These are phyloP conservation scores for Scotopteryx bipunctaria DNA, from an alignment of 2,888 invertebrate species.

Conservation along the genomic window DNA sequence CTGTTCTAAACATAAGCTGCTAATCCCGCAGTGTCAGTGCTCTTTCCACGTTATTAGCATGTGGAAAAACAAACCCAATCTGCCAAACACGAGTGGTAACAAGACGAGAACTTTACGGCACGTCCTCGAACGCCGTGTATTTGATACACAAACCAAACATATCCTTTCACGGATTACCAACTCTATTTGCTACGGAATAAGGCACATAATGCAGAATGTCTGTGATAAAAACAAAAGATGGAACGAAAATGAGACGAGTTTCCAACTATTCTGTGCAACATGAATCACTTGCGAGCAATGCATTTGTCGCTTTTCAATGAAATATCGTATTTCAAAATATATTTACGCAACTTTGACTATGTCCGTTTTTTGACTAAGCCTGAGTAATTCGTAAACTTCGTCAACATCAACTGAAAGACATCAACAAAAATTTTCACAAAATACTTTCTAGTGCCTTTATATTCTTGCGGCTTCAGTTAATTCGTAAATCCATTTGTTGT, in stretches of 20 bases:
- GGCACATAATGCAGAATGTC: constrained; percentile 29
- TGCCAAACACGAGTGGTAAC: constrained; percentile 69
- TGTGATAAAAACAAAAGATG: constrained; percentile 30
- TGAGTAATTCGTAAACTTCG: no score
- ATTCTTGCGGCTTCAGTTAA: no score
- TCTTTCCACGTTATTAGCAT: constrained; percentile 68
- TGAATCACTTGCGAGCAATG: constrained; percentile 60
- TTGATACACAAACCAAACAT: constrained; percentile 46
- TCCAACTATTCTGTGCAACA: constrained; percentile 58
- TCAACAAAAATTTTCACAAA: no score
- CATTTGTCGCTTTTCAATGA: constrained; percentile 49
- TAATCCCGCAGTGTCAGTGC: constrained; percentile 56
- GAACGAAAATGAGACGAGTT: constrained; percentile 47
- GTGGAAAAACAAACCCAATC: constrained; percentile 76
- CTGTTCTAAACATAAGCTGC: constrained; percentile 43
- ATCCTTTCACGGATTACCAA: constrained; percentile 22
- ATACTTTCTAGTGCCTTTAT: no score
- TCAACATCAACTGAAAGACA: no score
- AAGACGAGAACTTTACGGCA: constrained; percentile 71
- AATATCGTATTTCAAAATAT: constrained; percentile 9
- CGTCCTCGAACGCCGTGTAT: constrained; percentile 58
- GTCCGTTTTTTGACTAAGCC: no score
- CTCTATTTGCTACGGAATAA: constrained; percentile 40
- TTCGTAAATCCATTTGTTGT: no score
- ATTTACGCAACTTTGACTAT: no score